Percentiles rank a stretch among this genome's conserved stretches.
Conservation (phyloP, 2,888 invertebrate species). For the Lacanobia oleracea region DNA sequence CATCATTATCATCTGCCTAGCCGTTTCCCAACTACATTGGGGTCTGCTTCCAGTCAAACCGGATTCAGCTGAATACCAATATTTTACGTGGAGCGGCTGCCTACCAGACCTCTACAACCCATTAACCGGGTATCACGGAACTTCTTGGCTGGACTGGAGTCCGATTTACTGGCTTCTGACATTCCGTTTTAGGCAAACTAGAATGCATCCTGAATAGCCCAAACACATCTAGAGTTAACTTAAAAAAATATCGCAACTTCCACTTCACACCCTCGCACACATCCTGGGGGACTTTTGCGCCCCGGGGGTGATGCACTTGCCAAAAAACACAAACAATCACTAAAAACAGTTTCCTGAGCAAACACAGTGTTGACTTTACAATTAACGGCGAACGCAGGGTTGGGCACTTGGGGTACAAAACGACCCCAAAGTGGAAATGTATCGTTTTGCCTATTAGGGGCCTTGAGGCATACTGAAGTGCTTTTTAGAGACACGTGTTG, state of each 20-base stretch:
- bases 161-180: too few relatives aligned
- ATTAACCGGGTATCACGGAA: too few relatives aligned
- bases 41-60: too few relatives aligned
- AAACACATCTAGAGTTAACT: conserved; percentile 21
- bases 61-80: too few relatives aligned
- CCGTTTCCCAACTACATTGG: too few relatives aligned
- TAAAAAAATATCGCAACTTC: conserved; percentile 55
- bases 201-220: background rate
- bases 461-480: conserved; percentile 46
- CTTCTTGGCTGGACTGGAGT: too few relatives aligned
- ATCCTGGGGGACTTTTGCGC: conserved; percentile 34
- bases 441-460: conserved; percentile 45
- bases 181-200: background rate
- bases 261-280: conserved; percentile 54
- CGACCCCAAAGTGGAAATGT: conserved; percentile 49
- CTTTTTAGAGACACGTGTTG: conserved; percentile 50
- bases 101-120: too few relatives aligned
- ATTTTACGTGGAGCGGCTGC: too few relatives aligned
- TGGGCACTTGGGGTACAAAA: conserved; percentile 59
- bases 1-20: too few relatives aligned
- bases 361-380: conserved; percentile 79
- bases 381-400: conserved; percentile 69
- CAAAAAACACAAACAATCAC: conserved; percentile 78
- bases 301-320: conserved; percentile 68
- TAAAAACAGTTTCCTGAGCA: conserved; percentile 70